Evolutionary conservation across 2,888 invertebrate genomes (phyloP).

Genomic region (Rhamnusium bicolor): DNA sequence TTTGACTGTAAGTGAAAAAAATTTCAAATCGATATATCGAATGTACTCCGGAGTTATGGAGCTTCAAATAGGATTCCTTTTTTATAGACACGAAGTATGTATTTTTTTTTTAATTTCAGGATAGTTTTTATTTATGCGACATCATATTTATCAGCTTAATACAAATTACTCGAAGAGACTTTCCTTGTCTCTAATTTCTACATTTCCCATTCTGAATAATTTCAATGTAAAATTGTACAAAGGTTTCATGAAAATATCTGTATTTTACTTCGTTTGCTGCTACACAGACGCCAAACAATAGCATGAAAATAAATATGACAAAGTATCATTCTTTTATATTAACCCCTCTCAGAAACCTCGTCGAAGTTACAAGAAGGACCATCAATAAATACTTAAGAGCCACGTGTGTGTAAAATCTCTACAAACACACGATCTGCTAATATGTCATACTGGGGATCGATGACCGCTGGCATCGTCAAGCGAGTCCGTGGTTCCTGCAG

Average conservation of each 20-base stretch:
- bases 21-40: too few relatives aligned
- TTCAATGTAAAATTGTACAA: too few relatives aligned
- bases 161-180: too few relatives aligned
- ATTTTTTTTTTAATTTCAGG: too few relatives aligned
- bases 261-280: neutral
- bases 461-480: slow-evolving; percentile 26
- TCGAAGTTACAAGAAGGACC: slow-evolving; percentile 17
- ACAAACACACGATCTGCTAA: slow-evolving; percentile 22
- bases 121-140: too few relatives aligned
- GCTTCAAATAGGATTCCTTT: too few relatives aligned
- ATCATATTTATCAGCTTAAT: too few relatives aligned
- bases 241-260: neutral
- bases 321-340: slow-evolving; percentile 21
- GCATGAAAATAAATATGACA: slow-evolving; percentile 25
- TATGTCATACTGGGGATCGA: slow-evolving; percentile 21
- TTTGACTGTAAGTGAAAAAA: too few relatives aligned
- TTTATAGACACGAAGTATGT: too few relatives aligned
- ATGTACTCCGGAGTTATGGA: too few relatives aligned
- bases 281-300: neutral
- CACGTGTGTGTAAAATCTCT: slow-evolving; percentile 27
- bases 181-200: too few relatives aligned
- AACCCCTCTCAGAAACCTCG: slow-evolving; percentile 3
- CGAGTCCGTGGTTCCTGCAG: slow-evolving; percentile 28
- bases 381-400: slow-evolving; percentile 27
- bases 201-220: too few relatives aligned